These are phyloP conservation scores for Hydraecia micacea DNA, from an alignment of 2,888 invertebrate species.

Conservation along the genomic window DNA sequence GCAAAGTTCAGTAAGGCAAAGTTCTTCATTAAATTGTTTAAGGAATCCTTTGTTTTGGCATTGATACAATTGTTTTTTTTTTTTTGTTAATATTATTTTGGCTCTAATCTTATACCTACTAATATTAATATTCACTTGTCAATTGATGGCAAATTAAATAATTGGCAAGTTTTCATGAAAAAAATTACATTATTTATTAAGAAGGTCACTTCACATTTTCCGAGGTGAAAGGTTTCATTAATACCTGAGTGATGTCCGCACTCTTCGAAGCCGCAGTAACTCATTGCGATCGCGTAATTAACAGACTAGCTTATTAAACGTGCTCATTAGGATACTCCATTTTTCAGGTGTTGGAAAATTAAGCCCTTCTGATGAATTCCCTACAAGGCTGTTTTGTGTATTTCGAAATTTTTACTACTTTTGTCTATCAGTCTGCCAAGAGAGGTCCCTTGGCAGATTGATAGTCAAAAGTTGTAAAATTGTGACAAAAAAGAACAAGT, in stretches of 20 bases:
- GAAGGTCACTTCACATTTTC: neutral
- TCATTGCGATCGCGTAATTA: conserved; percentile 61
- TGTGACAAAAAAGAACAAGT: too few relatives aligned
- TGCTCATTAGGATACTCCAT: conserved; percentile 59
- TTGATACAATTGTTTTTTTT: neutral
- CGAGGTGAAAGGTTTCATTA: conserved; percentile 11
- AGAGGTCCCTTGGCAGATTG: too few relatives aligned
- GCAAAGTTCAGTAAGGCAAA: neutral
- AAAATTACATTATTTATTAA: too few relatives aligned
- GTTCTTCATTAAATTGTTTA: neutral
- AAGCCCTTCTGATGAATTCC: neutral
- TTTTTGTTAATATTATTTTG: neutral
- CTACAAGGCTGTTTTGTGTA: neutral
- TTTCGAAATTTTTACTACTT: too few relatives aligned
- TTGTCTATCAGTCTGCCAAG: neutral
- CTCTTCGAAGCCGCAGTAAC: conserved; percentile 51
- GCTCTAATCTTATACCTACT: neutral
- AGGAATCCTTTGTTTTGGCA: neutral
- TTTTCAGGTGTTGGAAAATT: neutral
- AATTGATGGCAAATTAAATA: neutral
- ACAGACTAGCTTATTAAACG: conserved; percentile 60
- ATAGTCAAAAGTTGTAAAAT: too few relatives aligned
- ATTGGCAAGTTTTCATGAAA: neutral
- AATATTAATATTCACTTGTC: neutral
- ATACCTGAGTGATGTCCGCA: conserved; percentile 58